These are phyloP conservation scores for Propsilocerus akamusi DNA, from an alignment of 1,140 invertebrate species.

Conservation along the genomic window DNA sequence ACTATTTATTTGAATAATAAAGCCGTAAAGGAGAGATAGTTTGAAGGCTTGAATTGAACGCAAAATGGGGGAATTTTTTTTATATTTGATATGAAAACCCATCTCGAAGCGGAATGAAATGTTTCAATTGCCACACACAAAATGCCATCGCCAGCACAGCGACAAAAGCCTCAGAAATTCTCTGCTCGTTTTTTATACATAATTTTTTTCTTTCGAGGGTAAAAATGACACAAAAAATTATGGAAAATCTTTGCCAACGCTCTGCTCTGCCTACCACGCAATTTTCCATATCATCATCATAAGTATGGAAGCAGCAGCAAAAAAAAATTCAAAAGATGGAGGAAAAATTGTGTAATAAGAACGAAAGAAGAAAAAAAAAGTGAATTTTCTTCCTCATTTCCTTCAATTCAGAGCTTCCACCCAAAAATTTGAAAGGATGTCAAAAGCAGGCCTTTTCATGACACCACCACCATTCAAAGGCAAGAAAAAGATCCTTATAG, in stretches of 20 bases:
- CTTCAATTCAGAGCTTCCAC: not conserved
- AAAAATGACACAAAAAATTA: slow-evolving; percentile 1
- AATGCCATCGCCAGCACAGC: no score
- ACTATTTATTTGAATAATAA: no score
- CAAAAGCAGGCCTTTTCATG: not conserved
- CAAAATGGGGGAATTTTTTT: slow-evolving; percentile 1
- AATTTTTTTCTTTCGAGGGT: not conserved
- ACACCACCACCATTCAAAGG: not conserved
- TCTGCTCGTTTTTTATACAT: no score
- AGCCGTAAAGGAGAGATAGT: no score
- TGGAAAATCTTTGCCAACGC: not conserved
- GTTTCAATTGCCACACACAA: slow-evolving; percentile 1
- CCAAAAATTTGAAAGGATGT: slow-evolving; percentile 4
- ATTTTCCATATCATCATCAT: not conserved
- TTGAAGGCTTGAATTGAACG: no score
- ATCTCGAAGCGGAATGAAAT: no score
- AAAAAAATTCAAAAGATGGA: not conserved
- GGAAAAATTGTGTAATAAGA: not conserved
- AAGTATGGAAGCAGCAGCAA: not conserved
- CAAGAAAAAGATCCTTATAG: not conserved
- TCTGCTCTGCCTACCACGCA: not conserved
- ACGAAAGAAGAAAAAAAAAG: not conserved
- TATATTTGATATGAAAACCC: no score
- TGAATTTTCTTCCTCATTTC: slow-evolving; percentile 2
- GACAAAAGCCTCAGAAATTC: no score